Evolutionary conservation across 2,113 vertebrate genomes (phyloP), one percentile per base, ranked within the genome.

Genomic region (Brienomyrus longianalis): DNA sequence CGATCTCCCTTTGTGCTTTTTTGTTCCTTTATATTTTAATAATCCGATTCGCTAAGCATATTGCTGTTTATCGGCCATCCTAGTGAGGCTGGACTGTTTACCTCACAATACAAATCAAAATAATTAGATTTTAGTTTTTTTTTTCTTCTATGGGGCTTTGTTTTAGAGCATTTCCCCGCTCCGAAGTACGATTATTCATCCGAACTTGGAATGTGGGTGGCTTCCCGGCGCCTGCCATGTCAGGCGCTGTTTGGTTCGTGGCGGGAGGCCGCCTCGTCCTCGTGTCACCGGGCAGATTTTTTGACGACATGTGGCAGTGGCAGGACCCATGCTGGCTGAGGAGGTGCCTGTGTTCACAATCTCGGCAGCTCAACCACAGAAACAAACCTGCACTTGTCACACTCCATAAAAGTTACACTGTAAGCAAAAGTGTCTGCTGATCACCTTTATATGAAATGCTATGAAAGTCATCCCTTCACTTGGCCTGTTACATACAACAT

Each of bases 1-100:
- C 93, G 93, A 94, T 95, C 94, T 92, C 93, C 94, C 93, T 93
- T 94, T 95, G 93, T 93, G 92, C 94, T 92, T 94, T 93, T 93
- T 93, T 92, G 91, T 92, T 83, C 51, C 43, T 84, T 91, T 94
- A 90, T 85, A 90, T 94, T 94, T 95, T 95, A 90, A 94, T 95
- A 93, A 94, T 88, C 89, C 83, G 86, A 83, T 62, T 11, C 59
- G 54, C 89, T 85, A 89, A 85, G 52, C 56, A 47, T 84, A 43
- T 89, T 1, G 21, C 39, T 15, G 39, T 31, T 43, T 70, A 70
- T 88, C 83, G 31, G 88, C 89, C 86, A 10, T 45, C 31, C n/a
- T 52, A 21, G 17, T 88, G 59, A 83, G 85, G 66, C 84, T 43
- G 43, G 62, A 8, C 66, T 21, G 27, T 90, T 87, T 86, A 83